These are phyloP conservation scores for Tenthredo mesomela DNA, from an alignment of 2,888 invertebrate genomes.

Conservation along the genomic window DNA sequence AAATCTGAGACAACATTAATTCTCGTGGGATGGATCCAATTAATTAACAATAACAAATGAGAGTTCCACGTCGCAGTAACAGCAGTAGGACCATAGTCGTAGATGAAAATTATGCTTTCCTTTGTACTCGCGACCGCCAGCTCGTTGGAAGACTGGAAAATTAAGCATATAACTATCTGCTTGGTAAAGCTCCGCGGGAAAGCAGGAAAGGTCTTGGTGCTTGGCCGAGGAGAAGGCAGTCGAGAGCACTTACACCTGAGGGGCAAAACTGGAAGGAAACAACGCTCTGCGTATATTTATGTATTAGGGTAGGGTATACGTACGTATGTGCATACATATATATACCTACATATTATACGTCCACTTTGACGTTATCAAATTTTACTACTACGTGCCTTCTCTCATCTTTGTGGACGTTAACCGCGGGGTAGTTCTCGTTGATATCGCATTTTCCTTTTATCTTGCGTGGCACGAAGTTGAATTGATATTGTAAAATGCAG, in stretches of 20 bases:
- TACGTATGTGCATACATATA: background rate
- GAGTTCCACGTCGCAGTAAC: background rate
- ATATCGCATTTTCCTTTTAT: background rate
- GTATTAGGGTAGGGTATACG: background rate
- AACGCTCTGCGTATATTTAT: background rate
- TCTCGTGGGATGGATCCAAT: background rate
- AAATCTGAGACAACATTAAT: background rate
- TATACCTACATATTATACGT: background rate
- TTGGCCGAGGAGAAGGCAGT: constrained; percentile 36
- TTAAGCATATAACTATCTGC: constrained; percentile 28
- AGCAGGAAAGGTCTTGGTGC: constrained; percentile 40
- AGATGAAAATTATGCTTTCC: constrained; percentile 26
- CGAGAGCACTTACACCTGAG: background rate
- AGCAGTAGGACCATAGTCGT: background rate
- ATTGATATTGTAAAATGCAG: background rate
- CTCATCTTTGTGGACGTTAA: background rate
- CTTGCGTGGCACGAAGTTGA: background rate
- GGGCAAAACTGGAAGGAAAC: constrained; percentile 13
- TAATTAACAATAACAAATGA: constrained; percentile 39
- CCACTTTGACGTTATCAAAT: constrained; percentile 10
- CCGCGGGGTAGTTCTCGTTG: background rate
- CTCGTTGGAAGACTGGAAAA: background rate
- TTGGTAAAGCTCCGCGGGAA: constrained; percentile 16
- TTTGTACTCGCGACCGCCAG: background rate
- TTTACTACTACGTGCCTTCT: background rate